Evolutionary conservation across 2,888 invertebrate species (phyloP).

Genomic region (Meliscaeva auricollis): DNA sequence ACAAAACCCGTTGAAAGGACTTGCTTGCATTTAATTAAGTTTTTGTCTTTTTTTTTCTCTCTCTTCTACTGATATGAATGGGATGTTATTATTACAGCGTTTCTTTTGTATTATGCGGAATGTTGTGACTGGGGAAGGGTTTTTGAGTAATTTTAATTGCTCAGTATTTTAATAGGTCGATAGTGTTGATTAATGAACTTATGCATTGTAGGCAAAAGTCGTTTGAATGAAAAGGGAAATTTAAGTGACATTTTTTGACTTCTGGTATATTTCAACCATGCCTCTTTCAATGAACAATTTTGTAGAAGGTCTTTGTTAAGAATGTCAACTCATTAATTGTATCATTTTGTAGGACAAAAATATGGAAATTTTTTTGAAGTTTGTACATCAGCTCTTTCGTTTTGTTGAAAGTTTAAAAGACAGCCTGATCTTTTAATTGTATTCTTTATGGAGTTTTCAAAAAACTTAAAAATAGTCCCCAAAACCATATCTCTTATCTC

Average conservation of each 20-base stretch:
- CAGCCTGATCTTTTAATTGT: no score
- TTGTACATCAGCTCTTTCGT: neutral
- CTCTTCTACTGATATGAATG: neutral
- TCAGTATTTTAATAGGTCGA: constrained; percentile 60
- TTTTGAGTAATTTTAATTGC: constrained; percentile 68
- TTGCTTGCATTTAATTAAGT: constrained; percentile 61
- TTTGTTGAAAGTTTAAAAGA: neutral
- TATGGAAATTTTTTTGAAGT: neutral
- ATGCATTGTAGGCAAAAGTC: neutral
- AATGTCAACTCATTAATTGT: no score
- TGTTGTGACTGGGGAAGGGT: constrained; percentile 21
- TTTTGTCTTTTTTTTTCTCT: neutral
- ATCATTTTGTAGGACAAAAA: no score
- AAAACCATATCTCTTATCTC: no score
- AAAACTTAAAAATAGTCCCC: no score
- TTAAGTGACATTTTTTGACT: neutral
- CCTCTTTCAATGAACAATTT: no score
- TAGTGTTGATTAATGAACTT: constrained; percentile 67
- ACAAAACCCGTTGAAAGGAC: constrained; percentile 25
- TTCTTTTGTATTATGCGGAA: constrained; percentile 17
- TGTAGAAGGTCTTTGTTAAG: no score
- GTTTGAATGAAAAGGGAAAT: no score
- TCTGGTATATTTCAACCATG: no score
- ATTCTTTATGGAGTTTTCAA: no score
- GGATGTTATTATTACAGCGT: neutral